These are phyloP conservation scores for Gymnothorax reevesii DNA, from an alignment of 2,797 vertebrate species.

Conservation along the genomic window DNA sequence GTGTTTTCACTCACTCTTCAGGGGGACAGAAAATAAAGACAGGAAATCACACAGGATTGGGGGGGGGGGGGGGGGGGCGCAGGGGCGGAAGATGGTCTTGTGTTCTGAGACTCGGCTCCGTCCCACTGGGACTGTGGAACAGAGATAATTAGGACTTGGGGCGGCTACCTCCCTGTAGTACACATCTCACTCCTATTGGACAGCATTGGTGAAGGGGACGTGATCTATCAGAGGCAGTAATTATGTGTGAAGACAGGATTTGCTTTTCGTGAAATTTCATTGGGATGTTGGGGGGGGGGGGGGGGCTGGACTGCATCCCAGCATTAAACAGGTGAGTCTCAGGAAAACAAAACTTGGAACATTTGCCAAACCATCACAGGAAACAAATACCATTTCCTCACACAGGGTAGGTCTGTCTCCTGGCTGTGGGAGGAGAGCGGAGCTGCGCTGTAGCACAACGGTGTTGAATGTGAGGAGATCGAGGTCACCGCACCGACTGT, in stretches of 20 bases:
- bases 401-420: too few relatives aligned
- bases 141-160: conserved; percentile 63
- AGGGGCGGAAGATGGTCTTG: neutral
- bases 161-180: conserved; percentile 58
- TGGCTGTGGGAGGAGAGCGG: too few relatives aligned
- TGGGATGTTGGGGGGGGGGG: neutral
- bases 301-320: too few relatives aligned
- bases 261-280: conserved; percentile 47
- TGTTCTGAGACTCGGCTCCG: neutral
- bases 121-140: conserved; percentile 40
- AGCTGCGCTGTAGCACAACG: too few relatives aligned
- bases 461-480: too few relatives aligned
- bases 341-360: too few relatives aligned
- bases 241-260: conserved; percentile 41
- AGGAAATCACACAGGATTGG: too few relatives aligned
- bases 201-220: conserved; percentile 42
- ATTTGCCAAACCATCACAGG: too few relatives aligned
- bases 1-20: conserved; percentile 29
- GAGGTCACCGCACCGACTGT: too few relatives aligned
- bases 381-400: too few relatives aligned
- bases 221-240: conserved; percentile 58
- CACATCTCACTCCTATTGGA: conserved; percentile 51
- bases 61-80: too few relatives aligned
- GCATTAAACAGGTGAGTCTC: too few relatives aligned
- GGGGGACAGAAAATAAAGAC: neutral